A percentile compares a stretch with the other conserved stretches of the same genome.
These are phyloP conservation scores for Drosophila pallidifrons DNA, from an alignment of 1,140 invertebrate genomes.

Conservation along the genomic window DNA sequence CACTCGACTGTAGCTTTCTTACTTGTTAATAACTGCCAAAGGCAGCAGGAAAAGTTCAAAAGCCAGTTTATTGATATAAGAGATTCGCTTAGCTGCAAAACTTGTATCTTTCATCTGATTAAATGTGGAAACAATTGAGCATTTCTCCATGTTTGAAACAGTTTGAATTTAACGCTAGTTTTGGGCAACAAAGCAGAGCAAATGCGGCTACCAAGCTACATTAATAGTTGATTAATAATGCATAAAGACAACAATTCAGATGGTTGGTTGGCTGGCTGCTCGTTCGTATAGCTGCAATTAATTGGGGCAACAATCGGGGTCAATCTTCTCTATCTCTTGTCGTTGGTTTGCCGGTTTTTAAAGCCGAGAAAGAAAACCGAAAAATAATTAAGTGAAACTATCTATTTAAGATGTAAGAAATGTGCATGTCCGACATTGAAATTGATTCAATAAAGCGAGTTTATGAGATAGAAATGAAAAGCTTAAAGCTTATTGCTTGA, in stretches of 20 bases:
- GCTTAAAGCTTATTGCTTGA: slow-evolving; percentile 18
- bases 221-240: slow-evolving; percentile 1
- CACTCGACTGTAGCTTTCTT: too few species aligned
- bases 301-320: not conserved
- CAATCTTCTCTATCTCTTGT: not conserved
- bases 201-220: not conserved
- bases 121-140: too few species aligned
- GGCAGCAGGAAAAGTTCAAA: not conserved
- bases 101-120: too few species aligned
- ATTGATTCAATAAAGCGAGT: slow-evolving; percentile 13
- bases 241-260: not conserved
- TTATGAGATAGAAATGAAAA: slow-evolving; percentile 15
- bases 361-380: not conserved
- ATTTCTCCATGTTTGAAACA: too few species aligned
- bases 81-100: not conserved
- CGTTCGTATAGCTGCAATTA: not conserved
- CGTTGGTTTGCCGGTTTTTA: not conserved
- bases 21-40: not conserved
- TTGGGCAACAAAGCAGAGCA: not conserved
- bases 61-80: not conserved
- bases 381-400: slow-evolving; percentile 5
- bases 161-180: not conserved
- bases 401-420: not conserved
- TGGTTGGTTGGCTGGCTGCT: too few species aligned
- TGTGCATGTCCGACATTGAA: slow-evolving; percentile 12